These are phyloP conservation scores for Macropodus opercularis DNA, from an alignment of 2,797 vertebrate genomes.

Conservation along the genomic window DNA sequence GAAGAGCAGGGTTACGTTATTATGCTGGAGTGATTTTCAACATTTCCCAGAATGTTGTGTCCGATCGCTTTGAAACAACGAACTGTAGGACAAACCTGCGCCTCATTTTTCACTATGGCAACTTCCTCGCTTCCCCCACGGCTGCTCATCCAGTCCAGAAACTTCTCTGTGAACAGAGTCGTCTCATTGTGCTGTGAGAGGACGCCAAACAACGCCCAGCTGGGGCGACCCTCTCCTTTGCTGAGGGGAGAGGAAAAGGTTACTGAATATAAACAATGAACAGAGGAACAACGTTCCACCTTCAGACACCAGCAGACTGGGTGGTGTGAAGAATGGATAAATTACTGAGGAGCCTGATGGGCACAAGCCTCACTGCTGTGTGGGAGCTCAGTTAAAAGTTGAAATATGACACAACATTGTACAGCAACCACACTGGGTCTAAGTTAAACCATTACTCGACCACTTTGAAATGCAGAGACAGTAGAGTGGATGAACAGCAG, in stretches of 20 bases:
- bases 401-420: too few relatives aligned
- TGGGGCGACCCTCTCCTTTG: constrained; percentile 79
- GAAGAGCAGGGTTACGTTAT: not conserved
- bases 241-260: constrained; percentile 49
- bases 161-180: constrained; percentile 83
- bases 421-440: too few relatives aligned
- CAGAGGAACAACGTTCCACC: too few relatives aligned
- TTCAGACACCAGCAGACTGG: too few relatives aligned
- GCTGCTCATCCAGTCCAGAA: constrained; percentile 70
- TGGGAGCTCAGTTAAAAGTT: too few relatives aligned
- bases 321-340: too few relatives aligned
- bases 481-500: too few relatives aligned
- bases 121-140: constrained; percentile 19
- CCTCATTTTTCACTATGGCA: constrained; percentile 21
- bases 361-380: too few relatives aligned
- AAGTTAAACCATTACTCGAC: too few relatives aligned
- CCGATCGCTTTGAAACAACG: not conserved
- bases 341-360: too few relatives aligned
- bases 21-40: not conserved
- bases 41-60: not conserved
- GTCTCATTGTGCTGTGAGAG: constrained; percentile 79
- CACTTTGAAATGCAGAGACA: too few relatives aligned
- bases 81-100: constrained; percentile 59
- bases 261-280: too few relatives aligned
- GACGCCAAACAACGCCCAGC: constrained; percentile 82